Conservation (phyloP, 1,140 invertebrate species). For the Bombus superbus region DNA sequence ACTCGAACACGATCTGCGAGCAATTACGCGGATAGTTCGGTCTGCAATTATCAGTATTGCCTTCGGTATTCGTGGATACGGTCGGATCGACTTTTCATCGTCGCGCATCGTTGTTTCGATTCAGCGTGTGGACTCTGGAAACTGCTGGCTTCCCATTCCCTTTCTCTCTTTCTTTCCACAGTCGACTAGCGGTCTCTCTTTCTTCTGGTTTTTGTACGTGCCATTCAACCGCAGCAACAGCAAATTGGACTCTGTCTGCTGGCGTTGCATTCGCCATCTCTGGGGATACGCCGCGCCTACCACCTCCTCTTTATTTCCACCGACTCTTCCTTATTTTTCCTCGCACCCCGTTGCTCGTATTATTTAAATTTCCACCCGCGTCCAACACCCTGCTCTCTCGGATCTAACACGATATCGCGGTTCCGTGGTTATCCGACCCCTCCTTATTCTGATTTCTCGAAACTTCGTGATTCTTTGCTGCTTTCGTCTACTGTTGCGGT, state of each 20-base stretch:
- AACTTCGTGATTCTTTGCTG: not conserved
- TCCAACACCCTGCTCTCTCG: not conserved
- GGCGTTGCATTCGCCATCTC: slow-evolving; percentile 43
- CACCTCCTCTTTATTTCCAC: slow-evolving; percentile 21
- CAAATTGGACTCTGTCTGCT: slow-evolving; percentile 50
- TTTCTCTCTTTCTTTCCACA: not conserved
- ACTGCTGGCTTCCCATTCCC: not conserved
- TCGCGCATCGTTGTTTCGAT: slow-evolving; percentile 26
- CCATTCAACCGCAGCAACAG: slow-evolving; percentile 34
- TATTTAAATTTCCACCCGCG: slow-evolving; percentile 40
- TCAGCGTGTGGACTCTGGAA: not conserved
- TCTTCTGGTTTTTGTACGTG: slow-evolving; percentile 28
- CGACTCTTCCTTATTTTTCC: slow-evolving; percentile 16
- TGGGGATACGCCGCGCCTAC: not conserved
- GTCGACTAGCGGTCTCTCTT: not conserved
- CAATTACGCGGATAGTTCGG: slow-evolving; percentile 45
- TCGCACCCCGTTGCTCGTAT: not conserved
- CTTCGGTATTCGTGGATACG: slow-evolving; percentile 21
- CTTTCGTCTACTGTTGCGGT: not conserved
- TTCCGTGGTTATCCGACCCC: not conserved
- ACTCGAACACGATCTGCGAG: slow-evolving; percentile 10
- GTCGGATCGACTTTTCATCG: slow-evolving; percentile 30
- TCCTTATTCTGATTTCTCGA: not conserved
- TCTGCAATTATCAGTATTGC: slow-evolving; percentile 45
- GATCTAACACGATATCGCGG: not conserved